A percentile compares a stretch with the other conserved stretches of the same genome.
These are phyloP conservation scores for Augiades crinisus DNA, from an alignment of 2,888 invertebrate species.

Conservation along the genomic window DNA sequence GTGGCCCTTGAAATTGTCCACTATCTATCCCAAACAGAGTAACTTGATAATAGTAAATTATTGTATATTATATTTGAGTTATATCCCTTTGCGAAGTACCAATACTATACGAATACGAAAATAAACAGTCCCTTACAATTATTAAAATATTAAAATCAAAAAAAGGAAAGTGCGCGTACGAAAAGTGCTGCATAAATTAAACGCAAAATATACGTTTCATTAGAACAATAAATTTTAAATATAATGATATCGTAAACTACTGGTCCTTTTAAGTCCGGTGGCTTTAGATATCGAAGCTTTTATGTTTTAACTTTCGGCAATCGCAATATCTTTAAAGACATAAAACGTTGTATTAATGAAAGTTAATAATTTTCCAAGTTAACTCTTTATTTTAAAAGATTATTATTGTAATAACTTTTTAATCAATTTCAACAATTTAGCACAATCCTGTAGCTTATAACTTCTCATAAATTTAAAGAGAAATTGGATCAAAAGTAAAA, in stretches of 20 bases:
- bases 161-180: neutral
- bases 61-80: too few relatives aligned
- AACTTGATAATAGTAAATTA: too few relatives aligned
- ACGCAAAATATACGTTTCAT: neutral
- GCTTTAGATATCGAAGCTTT: neutral
- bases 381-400: neutral
- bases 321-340: neutral
- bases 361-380: neutral
- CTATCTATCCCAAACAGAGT: too few relatives aligned
- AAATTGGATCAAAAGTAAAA: slow-evolving; percentile 1
- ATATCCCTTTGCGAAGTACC: too few relatives aligned
- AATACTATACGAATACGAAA: too few relatives aligned
- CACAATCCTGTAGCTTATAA: neutral
- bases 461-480: neutral
- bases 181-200: neutral
- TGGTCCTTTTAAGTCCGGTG: neutral
- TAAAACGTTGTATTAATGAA: neutral
- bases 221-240: neutral
- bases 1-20: too few relatives aligned
- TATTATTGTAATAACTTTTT: too few relatives aligned
- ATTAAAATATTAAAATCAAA: neutral
- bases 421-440: too few relatives aligned
- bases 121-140: too few relatives aligned
- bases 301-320: neutral
- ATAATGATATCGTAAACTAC: slow-evolving; percentile 5